Percentiles rank a stretch among this genome's conserved stretches.
Conservation (phyloP, 2,797 vertebrate species). For the Anabas testudineus region DNA sequence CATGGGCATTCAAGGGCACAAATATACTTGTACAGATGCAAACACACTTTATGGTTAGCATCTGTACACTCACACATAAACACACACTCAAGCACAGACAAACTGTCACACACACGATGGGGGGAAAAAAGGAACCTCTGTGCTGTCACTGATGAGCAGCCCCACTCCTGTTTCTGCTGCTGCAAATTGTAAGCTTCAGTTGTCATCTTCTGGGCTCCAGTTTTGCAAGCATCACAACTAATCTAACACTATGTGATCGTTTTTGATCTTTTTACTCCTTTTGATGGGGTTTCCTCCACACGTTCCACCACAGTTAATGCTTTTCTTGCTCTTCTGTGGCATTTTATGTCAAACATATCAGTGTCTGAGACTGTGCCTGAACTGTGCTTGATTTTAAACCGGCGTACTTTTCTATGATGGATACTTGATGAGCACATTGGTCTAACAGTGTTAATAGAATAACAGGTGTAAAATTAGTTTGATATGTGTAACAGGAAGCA, state of each 20-base stretch:
- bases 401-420: neutral
- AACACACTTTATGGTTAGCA: conserved; percentile 25
- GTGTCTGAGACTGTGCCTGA: conserved; percentile 19
- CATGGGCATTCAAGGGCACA: conserved; percentile 64
- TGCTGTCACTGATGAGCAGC: conserved; percentile 47
- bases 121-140: conserved; percentile 50
- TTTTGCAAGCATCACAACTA: conserved; percentile 43
- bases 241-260: conserved; percentile 49
- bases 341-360: conserved; percentile 20
- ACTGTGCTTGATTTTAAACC: conserved; percentile 6
- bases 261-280: neutral
- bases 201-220: conserved; percentile 57
- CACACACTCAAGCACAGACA: conserved; percentile 9
- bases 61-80: conserved; percentile 25
- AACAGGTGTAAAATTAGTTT: neutral
- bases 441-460: neutral
- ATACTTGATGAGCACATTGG: neutral
- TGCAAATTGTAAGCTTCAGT: conserved; percentile 59
- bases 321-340: too few relatives aligned
- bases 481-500: neutral
- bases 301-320: neutral
- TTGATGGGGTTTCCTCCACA: conserved; percentile 8
- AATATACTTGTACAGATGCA: conserved; percentile 55
- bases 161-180: conserved; percentile 43
- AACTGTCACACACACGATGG: conserved; percentile 28